Percentiles rank a stretch among this genome's conserved stretches.
phyloP scores from a whole-genome alignment of 2,113 vertebrate genomes.

The Marmota flaviventris region DNA sequence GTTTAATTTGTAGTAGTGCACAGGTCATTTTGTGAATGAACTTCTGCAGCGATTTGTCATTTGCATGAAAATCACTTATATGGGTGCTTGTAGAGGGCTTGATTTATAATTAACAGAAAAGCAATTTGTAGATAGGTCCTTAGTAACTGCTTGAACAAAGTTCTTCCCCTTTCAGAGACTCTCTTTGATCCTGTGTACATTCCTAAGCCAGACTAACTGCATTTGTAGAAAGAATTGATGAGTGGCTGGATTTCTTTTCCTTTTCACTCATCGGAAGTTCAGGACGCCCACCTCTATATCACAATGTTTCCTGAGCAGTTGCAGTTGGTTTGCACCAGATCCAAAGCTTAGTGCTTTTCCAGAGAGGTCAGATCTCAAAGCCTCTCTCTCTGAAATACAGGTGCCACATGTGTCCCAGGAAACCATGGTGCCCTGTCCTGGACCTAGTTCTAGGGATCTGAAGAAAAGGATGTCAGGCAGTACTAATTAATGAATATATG shows the following conservation, averaged over 20 bases:
- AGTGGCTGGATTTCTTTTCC: background rate
- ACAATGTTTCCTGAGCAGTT: background rate
- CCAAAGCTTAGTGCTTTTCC: background rate
- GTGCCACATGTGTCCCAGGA: background rate
- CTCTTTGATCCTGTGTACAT: slow-evolving; percentile 60
- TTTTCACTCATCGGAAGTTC: background rate
- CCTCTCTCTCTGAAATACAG: background rate
- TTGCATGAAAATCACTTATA: slow-evolving; percentile 63
- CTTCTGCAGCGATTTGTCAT: slow-evolving; percentile 41
- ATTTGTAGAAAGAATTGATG: background rate
- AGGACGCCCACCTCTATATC: background rate
- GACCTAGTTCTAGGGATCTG: background rate
- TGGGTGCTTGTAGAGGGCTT: slow-evolving; percentile 70
- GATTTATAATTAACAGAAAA: slow-evolving; percentile 48
- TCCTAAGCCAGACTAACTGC: slow-evolving; percentile 43
- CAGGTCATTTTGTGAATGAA: slow-evolving; percentile 72
- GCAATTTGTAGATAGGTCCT: slow-evolving; percentile 60
- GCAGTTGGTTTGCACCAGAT: background rate
- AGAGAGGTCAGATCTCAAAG: background rate
- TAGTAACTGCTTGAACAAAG: slow-evolving; percentile 63
- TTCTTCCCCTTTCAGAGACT: slow-evolving; percentile 67
- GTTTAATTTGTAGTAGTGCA: slow-evolving; percentile 33
- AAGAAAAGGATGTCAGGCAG: background rate
- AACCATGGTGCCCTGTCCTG: background rate
- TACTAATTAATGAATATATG: background rate